Conservation (phyloP, 2,888 invertebrate species). For the Abrostola tripartita region DNA sequence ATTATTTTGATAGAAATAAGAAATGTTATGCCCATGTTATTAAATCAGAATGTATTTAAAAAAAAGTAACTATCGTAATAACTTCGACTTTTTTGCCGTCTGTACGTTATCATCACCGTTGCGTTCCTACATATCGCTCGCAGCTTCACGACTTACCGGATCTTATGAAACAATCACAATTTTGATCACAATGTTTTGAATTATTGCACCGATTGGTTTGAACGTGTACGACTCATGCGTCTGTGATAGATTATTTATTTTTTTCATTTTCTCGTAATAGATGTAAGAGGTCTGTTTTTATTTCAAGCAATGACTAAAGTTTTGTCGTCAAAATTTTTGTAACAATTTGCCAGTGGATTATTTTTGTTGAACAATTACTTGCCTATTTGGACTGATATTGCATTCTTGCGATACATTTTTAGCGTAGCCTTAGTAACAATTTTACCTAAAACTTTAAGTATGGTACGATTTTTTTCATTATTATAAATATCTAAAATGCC, state of each 20-base stretch:
- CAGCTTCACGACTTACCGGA: conserved; percentile 60
- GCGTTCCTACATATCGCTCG: conserved; percentile 40
- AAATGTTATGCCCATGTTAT: too few relatives aligned
- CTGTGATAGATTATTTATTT: conserved; percentile 87
- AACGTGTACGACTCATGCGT: conserved; percentile 81
- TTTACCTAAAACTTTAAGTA: not conserved
- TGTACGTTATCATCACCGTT: conserved; percentile 4
- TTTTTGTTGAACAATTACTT: conserved; percentile 9
- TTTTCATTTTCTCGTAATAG: conserved; percentile 63
- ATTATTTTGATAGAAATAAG: too few relatives aligned
- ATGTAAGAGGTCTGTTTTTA: conserved; percentile 61
- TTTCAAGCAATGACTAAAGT: conserved; percentile 77
- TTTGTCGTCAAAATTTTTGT: conserved; percentile 56
- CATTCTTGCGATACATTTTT: not conserved
- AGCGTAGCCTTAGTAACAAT: too few relatives aligned
- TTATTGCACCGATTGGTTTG: conserved; percentile 77
- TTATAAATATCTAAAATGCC: too few relatives aligned
- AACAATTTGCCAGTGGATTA: conserved; percentile 8
- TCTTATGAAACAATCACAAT: conserved; percentile 80
- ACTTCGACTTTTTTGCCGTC: too few relatives aligned
- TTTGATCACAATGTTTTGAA: conserved; percentile 65
- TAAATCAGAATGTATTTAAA: too few relatives aligned
- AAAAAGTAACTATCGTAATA: too few relatives aligned
- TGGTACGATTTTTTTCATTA: not conserved
- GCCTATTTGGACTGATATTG: conserved; percentile 6